Base-by-base conservation (phyloP, 2,888 invertebrate genomes). In the Limnephilus auricula region DNA sequence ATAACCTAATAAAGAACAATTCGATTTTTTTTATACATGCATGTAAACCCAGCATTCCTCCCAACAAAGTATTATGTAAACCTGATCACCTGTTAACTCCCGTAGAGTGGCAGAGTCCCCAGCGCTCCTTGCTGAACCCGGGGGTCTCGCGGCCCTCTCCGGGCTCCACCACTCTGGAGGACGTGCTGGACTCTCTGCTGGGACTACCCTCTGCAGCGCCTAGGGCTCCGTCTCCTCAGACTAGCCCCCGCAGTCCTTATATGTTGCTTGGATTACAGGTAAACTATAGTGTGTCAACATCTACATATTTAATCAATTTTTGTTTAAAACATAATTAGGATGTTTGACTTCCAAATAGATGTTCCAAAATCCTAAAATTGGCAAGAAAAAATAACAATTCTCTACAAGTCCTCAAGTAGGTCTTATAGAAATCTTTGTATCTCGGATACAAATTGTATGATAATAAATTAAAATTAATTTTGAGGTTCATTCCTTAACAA, bases 131-230 rank as follows among this genome's bases (percentile, higher is more conserved):
- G 93, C 94, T 96, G 94, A 96, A 95, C 94, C 94, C 96, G 94
- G 96, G 95, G 94, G 95, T 96, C 94, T 95, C 96, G 94, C 96
- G 96, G 94, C 97, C 97, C 93, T 97, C 97, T 94, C 97, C 97
- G 88, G 97, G 98, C 94, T 98, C 98, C 94, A 98, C 98, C 92
- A 99, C 99, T 93, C 96, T 99, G 94, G 99, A 99, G 96, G 99
- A 99, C 96, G 99, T 99, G 93, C 96, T 99, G 95, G 98, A 99
- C 95, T 98, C 98, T 93, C 97, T 99, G 94, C 97, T 99, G 95
- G 98, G 98, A 94, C 97, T 98, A 94, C 98, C 98, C 94, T 97
- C 97, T 93, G 95, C 96, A 94, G 96, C 97, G 94, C 97, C 97
- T 94, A 96, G 97, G 94, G 97, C 98, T 94, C 97, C 98, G 94